These are phyloP conservation scores for Lysiphlebus fabarum DNA, from an alignment of 1,140 invertebrate genomes.

Conservation along the genomic window DNA sequence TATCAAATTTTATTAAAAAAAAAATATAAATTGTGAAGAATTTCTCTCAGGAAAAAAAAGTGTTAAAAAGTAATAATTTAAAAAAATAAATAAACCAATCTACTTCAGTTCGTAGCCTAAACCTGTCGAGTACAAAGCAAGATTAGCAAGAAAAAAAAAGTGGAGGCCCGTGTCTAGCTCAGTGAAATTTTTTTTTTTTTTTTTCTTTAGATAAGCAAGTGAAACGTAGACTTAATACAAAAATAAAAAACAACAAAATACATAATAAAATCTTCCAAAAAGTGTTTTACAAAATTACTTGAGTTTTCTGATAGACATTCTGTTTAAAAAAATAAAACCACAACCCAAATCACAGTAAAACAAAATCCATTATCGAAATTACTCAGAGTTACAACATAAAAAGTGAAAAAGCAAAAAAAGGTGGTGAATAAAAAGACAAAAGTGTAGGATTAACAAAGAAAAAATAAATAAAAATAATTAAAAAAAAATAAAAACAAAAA, in stretches of 20 bases:
- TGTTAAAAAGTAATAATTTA: slow-evolving; percentile 20
- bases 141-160: slow-evolving; percentile 14
- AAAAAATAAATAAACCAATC: slow-evolving; percentile 43
- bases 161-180: slow-evolving; percentile 21
- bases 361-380: slow-evolving; percentile 2
- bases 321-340: no score
- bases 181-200: slow-evolving; percentile 11
- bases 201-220: background rate
- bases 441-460: background rate
- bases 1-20: slow-evolving; percentile 21
- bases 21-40: slow-evolving; percentile 14
- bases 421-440: no score
- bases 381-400: background rate
- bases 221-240: background rate
- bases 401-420: no score
- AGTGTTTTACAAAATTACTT: no score
- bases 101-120: slow-evolving; percentile 57
- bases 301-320: no score
- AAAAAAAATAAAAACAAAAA: slow-evolving; percentile 11
- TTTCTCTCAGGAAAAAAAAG: slow-evolving; percentile 19
- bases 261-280: background rate
- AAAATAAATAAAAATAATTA: slow-evolving; percentile 1
- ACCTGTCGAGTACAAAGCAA: slow-evolving; percentile 55
- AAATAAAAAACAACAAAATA: slow-evolving; percentile 1
- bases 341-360: background rate